phyloP scores from a whole-genome alignment of 2,888 invertebrate genomes.

The Ophioninae sp. region DNA sequence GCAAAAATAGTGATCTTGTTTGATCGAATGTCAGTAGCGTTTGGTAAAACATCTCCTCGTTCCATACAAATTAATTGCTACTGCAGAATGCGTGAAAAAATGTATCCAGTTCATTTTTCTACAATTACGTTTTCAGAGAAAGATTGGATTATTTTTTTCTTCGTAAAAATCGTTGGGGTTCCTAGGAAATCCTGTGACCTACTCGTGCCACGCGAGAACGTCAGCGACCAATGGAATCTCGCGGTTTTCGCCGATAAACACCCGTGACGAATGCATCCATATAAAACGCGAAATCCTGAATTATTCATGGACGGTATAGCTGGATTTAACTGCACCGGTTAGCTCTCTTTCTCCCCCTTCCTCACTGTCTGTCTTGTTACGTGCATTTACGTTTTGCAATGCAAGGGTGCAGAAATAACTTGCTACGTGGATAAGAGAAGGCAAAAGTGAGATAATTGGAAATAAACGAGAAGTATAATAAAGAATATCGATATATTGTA shows the following conservation, averaged over 20 bases:
- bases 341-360: slow-evolving; percentile 51
- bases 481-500: background rate
- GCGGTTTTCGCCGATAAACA: slow-evolving; percentile 70
- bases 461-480: background rate
- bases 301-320: slow-evolving; percentile 72
- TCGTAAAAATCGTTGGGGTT: slow-evolving; percentile 22
- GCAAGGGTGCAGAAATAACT: slow-evolving; percentile 24
- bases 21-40: too few species aligned
- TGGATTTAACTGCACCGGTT: slow-evolving; percentile 68
- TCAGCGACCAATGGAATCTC: slow-evolving; percentile 68
- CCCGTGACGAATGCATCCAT: slow-evolving; percentile 69
- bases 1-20: too few species aligned
- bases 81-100: background rate
- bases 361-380: slow-evolving; percentile 13
- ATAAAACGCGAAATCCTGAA: slow-evolving; percentile 67
- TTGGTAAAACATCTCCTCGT: background rate
- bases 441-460: slow-evolving; percentile 23
- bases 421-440: slow-evolving; percentile 15
- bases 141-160: background rate
- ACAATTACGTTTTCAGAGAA: background rate
- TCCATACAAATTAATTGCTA: background rate
- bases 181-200: slow-evolving; percentile 32
- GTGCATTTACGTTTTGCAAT: slow-evolving; percentile 60
- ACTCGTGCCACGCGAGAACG: slow-evolving; percentile 9
- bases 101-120: background rate